Conservation (phyloP, 2,888 invertebrate genomes). For the Taenaris catops region DNA sequence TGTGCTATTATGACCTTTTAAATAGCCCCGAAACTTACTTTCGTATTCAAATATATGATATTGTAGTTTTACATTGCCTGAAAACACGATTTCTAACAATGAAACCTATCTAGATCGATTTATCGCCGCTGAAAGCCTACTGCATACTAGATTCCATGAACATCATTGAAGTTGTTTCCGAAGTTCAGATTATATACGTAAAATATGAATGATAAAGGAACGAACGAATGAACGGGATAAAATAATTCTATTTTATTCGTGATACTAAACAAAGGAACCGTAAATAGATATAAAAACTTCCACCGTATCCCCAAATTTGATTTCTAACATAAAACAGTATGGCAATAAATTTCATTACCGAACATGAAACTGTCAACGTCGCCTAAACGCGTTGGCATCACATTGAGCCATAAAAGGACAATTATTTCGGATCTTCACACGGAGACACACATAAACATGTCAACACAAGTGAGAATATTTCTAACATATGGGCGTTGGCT, state of each 20-base stretch:
- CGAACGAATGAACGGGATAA: too few species aligned
- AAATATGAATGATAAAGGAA: too few species aligned
- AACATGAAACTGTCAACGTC: slow-evolving; percentile 58
- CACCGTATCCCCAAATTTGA: slow-evolving; percentile 20
- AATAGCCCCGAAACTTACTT: too few species aligned
- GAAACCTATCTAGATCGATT: too few species aligned
- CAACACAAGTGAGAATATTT: slow-evolving; percentile 48
- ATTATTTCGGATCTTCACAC: slow-evolving; percentile 69
- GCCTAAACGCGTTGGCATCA: slow-evolving; percentile 66
- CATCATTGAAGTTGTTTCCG: too few species aligned
- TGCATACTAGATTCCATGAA: too few species aligned
- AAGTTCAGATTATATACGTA: too few species aligned
- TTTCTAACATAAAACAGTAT: slow-evolving; percentile 24
- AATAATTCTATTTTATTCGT: neutral
- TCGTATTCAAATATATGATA: too few species aligned
- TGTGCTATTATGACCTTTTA: too few species aligned
- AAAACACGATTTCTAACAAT: too few species aligned
- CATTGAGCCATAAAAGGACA: slow-evolving; percentile 48
- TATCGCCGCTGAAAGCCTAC: too few species aligned
- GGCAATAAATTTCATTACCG: slow-evolving; percentile 38
- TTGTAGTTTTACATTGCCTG: too few species aligned
- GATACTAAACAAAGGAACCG: neutral
- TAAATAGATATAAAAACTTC: slow-evolving; percentile 14
- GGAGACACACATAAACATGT: slow-evolving; percentile 58
- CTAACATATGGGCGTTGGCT: slow-evolving; percentile 62